These are phyloP conservation scores for Caenorhabditis zanzibari DNA, from an alignment of 2,888 invertebrate species.

Conservation along the genomic window DNA sequence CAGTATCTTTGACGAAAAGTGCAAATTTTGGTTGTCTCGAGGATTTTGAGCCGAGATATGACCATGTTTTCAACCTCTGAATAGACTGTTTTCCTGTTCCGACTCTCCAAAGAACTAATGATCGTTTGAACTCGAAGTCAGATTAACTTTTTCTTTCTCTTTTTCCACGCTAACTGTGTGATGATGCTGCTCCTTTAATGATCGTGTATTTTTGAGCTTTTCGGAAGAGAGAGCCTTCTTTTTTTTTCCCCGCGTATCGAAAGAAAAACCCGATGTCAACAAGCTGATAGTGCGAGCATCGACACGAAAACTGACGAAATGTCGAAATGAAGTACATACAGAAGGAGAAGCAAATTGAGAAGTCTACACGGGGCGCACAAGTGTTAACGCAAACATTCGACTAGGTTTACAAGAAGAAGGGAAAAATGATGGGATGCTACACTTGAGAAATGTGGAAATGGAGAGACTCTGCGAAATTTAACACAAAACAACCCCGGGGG, in stretches of 20 bases:
- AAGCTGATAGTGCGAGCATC: conserved; percentile 64
- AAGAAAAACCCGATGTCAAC: conserved; percentile 42
- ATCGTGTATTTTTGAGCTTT: conserved; percentile 45
- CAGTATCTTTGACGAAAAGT: neutral
- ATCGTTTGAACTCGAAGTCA: conserved; percentile 3
- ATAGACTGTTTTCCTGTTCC: too few species aligned
- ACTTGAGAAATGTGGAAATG: conserved; percentile 7
- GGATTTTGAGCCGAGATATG: too few species aligned
- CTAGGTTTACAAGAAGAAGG: conserved; percentile 53
- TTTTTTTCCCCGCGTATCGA: conserved; percentile 5
- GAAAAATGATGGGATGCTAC: neutral
- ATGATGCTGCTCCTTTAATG: conserved; percentile 29
- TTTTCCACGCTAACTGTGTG: neutral
- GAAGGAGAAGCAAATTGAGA: neutral
- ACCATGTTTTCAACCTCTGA: too few species aligned
- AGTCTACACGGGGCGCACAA: conserved; percentile 28
- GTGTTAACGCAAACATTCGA: conserved; percentile 64
- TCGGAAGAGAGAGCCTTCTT: neutral
- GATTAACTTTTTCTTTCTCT: neutral
- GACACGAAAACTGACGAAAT: conserved; percentile 71
- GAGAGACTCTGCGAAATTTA: conserved; percentile 50
- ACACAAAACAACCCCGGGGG: conserved; percentile 53
- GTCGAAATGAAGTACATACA: conserved; percentile 54
- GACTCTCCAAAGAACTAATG: too few species aligned
- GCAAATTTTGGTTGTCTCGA: too few species aligned